Conservation (phyloP, 2,888 invertebrate species). For the Cheilosia impressa region DNA sequence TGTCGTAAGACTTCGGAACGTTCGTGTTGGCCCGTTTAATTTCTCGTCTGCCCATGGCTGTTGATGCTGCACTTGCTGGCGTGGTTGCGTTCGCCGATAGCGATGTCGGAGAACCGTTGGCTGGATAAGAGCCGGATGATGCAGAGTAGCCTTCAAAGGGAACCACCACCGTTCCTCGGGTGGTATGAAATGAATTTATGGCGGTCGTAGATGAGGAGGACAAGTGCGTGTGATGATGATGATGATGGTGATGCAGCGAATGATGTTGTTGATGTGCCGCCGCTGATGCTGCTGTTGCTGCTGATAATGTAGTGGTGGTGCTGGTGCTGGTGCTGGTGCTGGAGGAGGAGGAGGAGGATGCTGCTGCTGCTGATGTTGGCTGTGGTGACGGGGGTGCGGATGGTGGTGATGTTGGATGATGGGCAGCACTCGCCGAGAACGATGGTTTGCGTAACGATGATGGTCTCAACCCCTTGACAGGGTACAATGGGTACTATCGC, state of each 20-base stretch:
- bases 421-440: conserved; percentile 80
- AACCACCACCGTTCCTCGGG: conserved; percentile 66
- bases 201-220: conserved; percentile 36
- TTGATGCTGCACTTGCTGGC: conserved; percentile 58
- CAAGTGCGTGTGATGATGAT: conserved; percentile 69
- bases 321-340: conserved; percentile 79
- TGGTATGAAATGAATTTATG: conserved; percentile 64
- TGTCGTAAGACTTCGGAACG: conserved; percentile 82
- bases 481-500: conserved; percentile 84
- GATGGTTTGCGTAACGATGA: conserved; percentile 83
- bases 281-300: conserved; percentile 65
- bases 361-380: conserved; percentile 72
- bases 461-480: conserved; percentile 84
- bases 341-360: conserved; percentile 70
- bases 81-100: conserved; percentile 51
- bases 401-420: conserved; percentile 78
- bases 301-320: conserved; percentile 75
- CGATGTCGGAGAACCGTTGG: conserved; percentile 56
- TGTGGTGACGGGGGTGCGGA: conserved; percentile 78
- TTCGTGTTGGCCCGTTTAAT: conserved; percentile 83
- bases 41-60: conserved; percentile 83
- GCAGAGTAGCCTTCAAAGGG: conserved; percentile 65
- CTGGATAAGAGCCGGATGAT: conserved; percentile 62
- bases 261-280: conserved; percentile 20
- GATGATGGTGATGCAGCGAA: conserved; percentile 61